phyloP scores from a whole-genome alignment of 1,140 invertebrate genomes.

The Caenorhabditis tropicalis region DNA sequence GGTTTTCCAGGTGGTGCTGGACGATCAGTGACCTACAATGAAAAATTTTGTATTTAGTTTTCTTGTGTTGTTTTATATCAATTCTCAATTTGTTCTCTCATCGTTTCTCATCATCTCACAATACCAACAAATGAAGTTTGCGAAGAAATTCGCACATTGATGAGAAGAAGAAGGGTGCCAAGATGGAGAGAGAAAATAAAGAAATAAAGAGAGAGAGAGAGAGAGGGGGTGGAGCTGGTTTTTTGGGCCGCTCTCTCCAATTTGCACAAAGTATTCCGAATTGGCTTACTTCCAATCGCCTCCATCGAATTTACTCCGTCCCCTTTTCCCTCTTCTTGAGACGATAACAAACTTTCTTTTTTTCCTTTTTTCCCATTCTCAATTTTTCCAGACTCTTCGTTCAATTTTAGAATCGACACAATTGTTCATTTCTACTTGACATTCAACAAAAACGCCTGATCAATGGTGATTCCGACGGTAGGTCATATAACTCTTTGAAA shows the following conservation, averaged over 20 bases:
- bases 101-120: constrained; percentile 22
- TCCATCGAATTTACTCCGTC: constrained; percentile 39
- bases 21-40: constrained; percentile 55
- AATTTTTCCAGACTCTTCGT: constrained; percentile 3
- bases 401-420: neutral
- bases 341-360: constrained; percentile 44
- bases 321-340: constrained; percentile 8
- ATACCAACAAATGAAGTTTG: constrained; percentile 45
- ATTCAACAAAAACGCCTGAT: neutral
- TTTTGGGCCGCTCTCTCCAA: constrained; percentile 36
- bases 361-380: neutral
- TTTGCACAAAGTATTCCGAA: constrained; percentile 45
- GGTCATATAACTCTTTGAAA: constrained; percentile 26
- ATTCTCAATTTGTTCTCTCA: neutral
- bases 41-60: neutral
- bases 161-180: constrained; percentile 25
- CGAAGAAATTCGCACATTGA: constrained; percentile 33
- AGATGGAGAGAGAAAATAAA: constrained; percentile 29
- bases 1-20: constrained; percentile 56
- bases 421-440: neutral
- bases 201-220: neutral
- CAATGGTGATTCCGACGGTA: constrained; percentile 43
- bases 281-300: constrained; percentile 44
- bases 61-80: neutral
- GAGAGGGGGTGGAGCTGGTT: constrained; percentile 42